Base-by-base conservation (phyloP, 2,888 invertebrate genomes). In the Acanthosoma haemorrhoidale region DNA sequence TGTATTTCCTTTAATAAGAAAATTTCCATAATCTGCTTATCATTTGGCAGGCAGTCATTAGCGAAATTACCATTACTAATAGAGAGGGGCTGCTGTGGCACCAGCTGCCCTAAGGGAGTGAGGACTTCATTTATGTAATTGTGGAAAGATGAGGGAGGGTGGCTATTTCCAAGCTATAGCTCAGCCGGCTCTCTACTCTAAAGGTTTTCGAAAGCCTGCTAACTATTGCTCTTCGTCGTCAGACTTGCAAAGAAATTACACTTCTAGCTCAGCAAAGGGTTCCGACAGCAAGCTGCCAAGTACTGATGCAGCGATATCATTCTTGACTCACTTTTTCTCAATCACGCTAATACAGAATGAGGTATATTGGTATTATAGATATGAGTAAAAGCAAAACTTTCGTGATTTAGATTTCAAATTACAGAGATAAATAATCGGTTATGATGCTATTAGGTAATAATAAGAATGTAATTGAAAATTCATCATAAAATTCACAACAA, bases 91-190 rank as follows among this genome's bases (percentile, higher is more conserved):
- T 21, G 51, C 51, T 21, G 51, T n/a, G 51, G 25, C 51, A 6
- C 51, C 51, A 51, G 21, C 51, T 51, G 51, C 51, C 13, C 29
- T 5, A 1, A 5, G 1, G 51, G 25, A 9, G 25, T 11, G 25
- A 25, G 51, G 51, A 51, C 29, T 51, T 51, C 51, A 51, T 51
- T 51, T 25, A 25, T 51, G 51, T 51, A 51, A 51, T 51, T 51
- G 51, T 51, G 51, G 51, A 51, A 51, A 51, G 25, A 51, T 51
- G 51, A 51, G 51, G 25, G 21, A n/a, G n/a, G n/a, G n/a, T n/a
- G 25, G 18, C 51, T 51, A 51, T 51, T 51, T 51, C 25, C 13
- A 51, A 51, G 29, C 51, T 25, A 51, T 25, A 51, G 25, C 51
- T 25, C 5, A n/a, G n/a, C n/a, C n/a, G n/a, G n/a, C n/a, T 25